These are phyloP conservation scores for Peromyscus melanophrys DNA, from an alignment of 2,797 vertebrate genomes.

Conservation along the genomic window DNA sequence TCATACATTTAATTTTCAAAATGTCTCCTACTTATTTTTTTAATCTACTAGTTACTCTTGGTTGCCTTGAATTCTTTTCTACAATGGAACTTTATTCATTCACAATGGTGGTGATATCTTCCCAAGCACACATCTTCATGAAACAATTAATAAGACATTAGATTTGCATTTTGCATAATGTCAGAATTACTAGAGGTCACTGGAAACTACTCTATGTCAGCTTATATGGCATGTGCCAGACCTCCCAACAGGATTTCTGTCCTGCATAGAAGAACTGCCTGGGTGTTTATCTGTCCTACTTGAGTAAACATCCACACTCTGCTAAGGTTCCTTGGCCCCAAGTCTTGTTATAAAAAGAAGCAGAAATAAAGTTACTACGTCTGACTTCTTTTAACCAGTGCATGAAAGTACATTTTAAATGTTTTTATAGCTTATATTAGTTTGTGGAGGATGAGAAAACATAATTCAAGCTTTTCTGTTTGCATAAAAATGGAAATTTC, in stretches of 20 bases:
- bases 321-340: fast-evolving
- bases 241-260: not conserved
- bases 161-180: not conserved
- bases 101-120: not conserved
- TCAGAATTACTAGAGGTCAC: not conserved
- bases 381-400: not conserved
- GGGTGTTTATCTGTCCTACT: not conserved
- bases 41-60: not conserved
- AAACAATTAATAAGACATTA: not conserved
- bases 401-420: not conserved
- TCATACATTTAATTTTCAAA: not conserved
- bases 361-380: not conserved
- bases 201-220: not conserved
- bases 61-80: not conserved
- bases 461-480: not conserved
- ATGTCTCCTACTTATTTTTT: not conserved
- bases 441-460: not conserved
- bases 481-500: not conserved
- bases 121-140: too few species aligned
- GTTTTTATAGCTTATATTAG: not conserved
- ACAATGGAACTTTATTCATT: not conserved
- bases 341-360: not conserved
- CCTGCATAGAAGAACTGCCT: not conserved
- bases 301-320: not conserved
- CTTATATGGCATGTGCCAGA: fast-evolving